Percentiles rank a stretch among this genome's conserved stretches.
Evolutionary conservation across 2,797 vertebrate genomes (phyloP).

Genomic region (Sarcoramphus papa): DNA sequence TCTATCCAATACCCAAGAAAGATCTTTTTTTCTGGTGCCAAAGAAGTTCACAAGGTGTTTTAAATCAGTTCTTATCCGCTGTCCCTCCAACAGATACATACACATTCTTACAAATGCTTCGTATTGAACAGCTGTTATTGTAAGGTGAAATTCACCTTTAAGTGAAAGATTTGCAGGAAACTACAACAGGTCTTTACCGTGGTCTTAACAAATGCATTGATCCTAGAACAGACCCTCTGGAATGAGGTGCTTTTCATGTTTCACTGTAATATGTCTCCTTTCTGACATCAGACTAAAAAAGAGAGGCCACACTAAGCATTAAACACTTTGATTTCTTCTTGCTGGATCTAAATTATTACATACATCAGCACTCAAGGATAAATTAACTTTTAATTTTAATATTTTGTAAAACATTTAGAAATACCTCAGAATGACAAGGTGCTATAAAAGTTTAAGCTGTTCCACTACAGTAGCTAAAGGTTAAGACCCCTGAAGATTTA

Average conservation of each 20-base stretch:
- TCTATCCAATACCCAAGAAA: background rate
- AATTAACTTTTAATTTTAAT: conserved; percentile 17
- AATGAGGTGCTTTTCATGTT: background rate
- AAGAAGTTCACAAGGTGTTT: background rate
- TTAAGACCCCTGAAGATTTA: background rate
- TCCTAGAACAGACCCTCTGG: background rate
- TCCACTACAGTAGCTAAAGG: background rate
- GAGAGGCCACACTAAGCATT: background rate
- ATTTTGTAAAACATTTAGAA: conserved; percentile 17
- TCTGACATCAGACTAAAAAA: background rate
- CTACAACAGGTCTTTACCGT: background rate
- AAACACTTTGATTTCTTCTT: background rate
- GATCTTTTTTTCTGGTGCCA: background rate
- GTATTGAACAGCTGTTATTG: background rate
- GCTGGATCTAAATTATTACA: background rate
- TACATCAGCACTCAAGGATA: background rate
- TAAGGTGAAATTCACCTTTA: background rate
- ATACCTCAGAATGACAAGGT: background rate
- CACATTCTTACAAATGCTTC: background rate
- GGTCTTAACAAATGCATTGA: background rate
- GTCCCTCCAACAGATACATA: background rate
- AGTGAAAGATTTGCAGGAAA: background rate
- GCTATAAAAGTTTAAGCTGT: background rate
- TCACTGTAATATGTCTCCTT: background rate
- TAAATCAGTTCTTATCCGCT: background rate